Evolutionary conservation across 2,888 invertebrate species (phyloP), one percentile per base, ranked within the genome.

Genomic region (Ptilodon capucinus): DNA sequence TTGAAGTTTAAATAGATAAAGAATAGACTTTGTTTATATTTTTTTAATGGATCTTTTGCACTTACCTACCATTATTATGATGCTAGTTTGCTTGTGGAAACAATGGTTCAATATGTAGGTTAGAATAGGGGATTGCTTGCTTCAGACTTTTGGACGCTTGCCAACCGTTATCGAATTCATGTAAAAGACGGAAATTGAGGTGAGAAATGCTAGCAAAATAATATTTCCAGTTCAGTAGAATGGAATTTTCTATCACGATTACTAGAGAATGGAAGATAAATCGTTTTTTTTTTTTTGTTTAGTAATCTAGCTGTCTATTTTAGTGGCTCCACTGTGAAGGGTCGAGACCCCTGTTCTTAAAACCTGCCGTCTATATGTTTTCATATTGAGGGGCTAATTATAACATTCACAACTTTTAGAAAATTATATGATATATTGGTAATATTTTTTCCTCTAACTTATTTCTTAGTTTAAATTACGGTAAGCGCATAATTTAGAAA

Each of bases 141-240:
- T 56, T 62, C 49, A 54, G 32, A 51, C 45, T 68, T 70, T 76
- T 87, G 87, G 86, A 77, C 51, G 57, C 48, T 54, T 61, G 86
- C 85, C 87, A 87, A 71, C 67, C 74, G 69, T 84, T 85, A 84
- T 84, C 83, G 81, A 79, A 82, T 84, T 79, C 74, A 79, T 81
- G 80, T 80, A 79, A 82, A 81, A 80, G 78, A 81, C 81, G 78
- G 78, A 81, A 83, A 81, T 83, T 77, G 80, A 84, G 81, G 81
- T 83, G 81, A 76, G 73, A 80, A 78, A 75, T 73, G 64, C 70
- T 68, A 60, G 53, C 60, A 57, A 42, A 51, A 46, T 53, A 40
- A n/a, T 57, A 46, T 55, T 57, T 55, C 46, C 35, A 28, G 43
- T 54, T 51, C 43, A 39, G 21, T 6, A 46, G 25, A 43, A 53